Conservation (phyloP, 2,888 invertebrate species). For the Tolmerus cingulatus region DNA sequence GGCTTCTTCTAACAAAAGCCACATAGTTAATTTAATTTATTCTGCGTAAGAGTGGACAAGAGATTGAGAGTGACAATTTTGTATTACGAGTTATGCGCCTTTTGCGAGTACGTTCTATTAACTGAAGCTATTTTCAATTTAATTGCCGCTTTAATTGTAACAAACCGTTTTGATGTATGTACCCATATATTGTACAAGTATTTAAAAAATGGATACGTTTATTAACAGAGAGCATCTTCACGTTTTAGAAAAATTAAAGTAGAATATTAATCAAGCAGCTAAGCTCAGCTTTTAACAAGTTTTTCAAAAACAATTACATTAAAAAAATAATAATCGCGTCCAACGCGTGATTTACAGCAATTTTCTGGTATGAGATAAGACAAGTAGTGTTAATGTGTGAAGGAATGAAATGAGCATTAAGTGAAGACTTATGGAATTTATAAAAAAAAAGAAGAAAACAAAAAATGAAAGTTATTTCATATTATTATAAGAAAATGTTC, state of each 20-base stretch:
- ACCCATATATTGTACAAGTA: not conserved
- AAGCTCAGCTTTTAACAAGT: conserved; percentile 27
- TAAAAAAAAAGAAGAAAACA: not conserved
- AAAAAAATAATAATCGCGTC: conserved; percentile 1
- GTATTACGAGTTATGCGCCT: not conserved
- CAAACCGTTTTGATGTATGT: not conserved
- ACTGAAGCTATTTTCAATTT: not conserved
- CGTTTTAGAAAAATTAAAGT: conserved; percentile 3
- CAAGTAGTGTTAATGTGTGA: conserved; percentile 30
- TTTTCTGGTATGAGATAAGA: conserved; percentile 26
- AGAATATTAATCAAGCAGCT: conserved; percentile 19
- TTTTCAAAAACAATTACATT: conserved; percentile 3
- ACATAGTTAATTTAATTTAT: not conserved
- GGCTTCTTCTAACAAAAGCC: not conserved
- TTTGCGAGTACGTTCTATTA: not conserved
- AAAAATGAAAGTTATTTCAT: conserved; percentile 12
- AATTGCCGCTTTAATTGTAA: not conserved
- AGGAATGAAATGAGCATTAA: conserved; percentile 1
- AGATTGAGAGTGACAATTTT: not conserved
- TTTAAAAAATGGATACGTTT: not conserved
- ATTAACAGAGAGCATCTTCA: conserved; percentile 1
- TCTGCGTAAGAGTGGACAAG: not conserved
- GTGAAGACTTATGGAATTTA: conserved; percentile 28
- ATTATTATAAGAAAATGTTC: conserved; percentile 39
- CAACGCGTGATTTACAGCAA: conserved; percentile 21